Base-by-base conservation (phyloP, 2,797 vertebrate species). In the Liparis tanakae region DNA sequence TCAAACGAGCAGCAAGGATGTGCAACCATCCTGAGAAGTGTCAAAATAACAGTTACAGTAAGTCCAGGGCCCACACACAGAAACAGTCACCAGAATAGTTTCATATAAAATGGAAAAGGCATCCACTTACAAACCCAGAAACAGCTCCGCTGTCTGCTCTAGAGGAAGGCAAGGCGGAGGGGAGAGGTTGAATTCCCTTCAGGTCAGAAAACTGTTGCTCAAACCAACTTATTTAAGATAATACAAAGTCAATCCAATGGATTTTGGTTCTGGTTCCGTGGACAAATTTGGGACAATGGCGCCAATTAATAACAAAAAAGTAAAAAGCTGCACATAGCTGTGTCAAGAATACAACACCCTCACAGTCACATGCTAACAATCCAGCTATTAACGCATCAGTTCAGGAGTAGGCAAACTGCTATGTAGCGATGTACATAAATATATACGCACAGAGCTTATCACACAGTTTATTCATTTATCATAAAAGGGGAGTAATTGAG, bases 341-440 rank as follows among this genome's bases (percentile, higher is more conserved):
- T 80, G 85, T 88, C 74, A 76, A 83, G 68, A 80, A 85, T 70
- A 84, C 75, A 84, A 84, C 79, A 87, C 86, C 73, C 86, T 74
- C 82, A 86, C 76, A 84, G 84, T 88, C 81, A 87, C 89, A 91
- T 86, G 88, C 88, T 81, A 91, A 89, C 79, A 89, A 90, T 75
- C 85, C 82, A 86, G 85, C 59, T 87, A 87, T 91, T 85, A 88
- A 92, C 85, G 85, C 79, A 89, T 93, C 86, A 90, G 86, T 88
- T 87, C 82, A 76, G 82, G 80, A 84, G 78, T 75, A 85, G 78
- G 79, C 83, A 87, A 88, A 88, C 80, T 75, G 83, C 83, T 89
- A 88, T 88, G 82, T 89, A 91, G 82, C 86, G 88, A 89, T 91
- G 86, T 89, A 92, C 88, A 91, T 86, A 87, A 80, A 83, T 81